phyloP scores from a whole-genome alignment of 2,888 invertebrate genomes.

The Nymphalis urticae region DNA sequence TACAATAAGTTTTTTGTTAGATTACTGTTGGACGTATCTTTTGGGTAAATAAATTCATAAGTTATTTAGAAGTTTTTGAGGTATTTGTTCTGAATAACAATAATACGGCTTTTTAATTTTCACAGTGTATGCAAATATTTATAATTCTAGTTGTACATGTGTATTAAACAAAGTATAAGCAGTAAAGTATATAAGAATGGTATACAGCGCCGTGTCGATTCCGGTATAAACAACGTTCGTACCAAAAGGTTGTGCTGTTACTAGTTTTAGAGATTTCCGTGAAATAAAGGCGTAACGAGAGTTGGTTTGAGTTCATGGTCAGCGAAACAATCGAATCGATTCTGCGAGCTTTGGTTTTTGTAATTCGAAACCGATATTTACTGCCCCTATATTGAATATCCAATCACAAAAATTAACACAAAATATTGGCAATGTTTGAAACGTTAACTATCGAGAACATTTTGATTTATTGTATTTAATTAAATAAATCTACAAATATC shows the following conservation, averaged over 20 bases:
- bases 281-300: constrained; percentile 49
- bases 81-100: too few species aligned
- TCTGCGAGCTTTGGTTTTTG: constrained; percentile 46
- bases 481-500: background rate
- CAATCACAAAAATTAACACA: background rate
- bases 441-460: too few species aligned
- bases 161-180: too few species aligned
- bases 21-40: background rate
- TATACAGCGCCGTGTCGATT: constrained; percentile 29
- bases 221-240: constrained; percentile 18
- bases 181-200: too few species aligned
- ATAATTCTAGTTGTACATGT: constrained; percentile 18
- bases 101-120: background rate
- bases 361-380: constrained; percentile 39
- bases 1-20: background rate
- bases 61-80: background rate
- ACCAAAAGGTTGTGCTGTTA: constrained; percentile 21
- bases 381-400: constrained; percentile 44
- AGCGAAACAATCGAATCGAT: constrained; percentile 71
- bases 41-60: background rate
- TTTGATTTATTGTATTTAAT: background rate
- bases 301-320: constrained; percentile 69
- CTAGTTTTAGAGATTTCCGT: constrained; percentile 48
- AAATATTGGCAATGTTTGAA: background rate
- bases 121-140: constrained; percentile 2